Evolutionary conservation across 23 tunicate genomes (phyloP).

Genomic region (Halocynthia aurantium): DNA sequence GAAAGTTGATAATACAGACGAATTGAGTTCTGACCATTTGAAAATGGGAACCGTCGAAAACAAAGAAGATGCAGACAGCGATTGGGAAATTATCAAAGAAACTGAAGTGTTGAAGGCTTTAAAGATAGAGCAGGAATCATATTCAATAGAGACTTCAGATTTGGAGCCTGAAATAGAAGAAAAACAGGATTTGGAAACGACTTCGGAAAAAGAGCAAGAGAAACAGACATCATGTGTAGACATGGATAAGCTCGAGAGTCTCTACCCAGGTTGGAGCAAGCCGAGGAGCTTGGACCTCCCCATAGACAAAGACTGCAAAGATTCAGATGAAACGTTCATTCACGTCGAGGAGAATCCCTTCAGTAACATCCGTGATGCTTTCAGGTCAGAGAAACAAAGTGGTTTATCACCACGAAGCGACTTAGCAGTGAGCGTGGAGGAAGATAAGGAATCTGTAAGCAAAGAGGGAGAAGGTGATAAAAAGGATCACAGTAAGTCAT

Average conservation of each 20-base stretch:
- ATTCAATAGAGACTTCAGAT: background rate
- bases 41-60: background rate
- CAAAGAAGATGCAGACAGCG: no score
- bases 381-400: constrained; percentile 16
- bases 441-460: background rate
- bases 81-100: no score
- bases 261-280: constrained; percentile 88
- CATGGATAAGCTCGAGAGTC: constrained; percentile 67
- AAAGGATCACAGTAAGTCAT: constrained; percentile 3
- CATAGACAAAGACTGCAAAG: background rate
- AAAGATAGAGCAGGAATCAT: background rate
- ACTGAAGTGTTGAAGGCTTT: no score
- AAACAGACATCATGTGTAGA: constrained; percentile 23
- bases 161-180: background rate
- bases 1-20: background rate
- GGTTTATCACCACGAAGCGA: constrained; percentile 6
- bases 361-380: constrained; percentile 10
- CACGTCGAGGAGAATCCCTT: constrained; percentile 14
- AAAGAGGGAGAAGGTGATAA: background rate
- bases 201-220: background rate
- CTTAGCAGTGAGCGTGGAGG: constrained; percentile 14
- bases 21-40: background rate
- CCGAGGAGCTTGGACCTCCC: constrained; percentile 30
- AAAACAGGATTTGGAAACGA: constrained; percentile 8
- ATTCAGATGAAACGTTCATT: background rate